A percentile compares a stretch with the other conserved stretches of the same genome.
These are phyloP conservation scores for Podotricha telesiphe DNA, from an alignment of 2,888 invertebrate genomes.

Conservation along the genomic window DNA sequence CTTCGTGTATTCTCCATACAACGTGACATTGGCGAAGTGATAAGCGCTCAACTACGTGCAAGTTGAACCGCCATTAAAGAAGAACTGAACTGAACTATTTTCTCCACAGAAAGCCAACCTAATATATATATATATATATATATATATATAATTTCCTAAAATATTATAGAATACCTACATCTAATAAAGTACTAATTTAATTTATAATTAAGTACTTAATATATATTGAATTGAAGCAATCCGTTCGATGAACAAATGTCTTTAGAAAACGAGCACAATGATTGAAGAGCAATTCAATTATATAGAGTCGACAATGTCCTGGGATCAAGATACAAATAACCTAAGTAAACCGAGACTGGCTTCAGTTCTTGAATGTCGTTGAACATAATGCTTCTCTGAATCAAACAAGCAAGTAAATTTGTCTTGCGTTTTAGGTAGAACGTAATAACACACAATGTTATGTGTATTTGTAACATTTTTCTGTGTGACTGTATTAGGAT, in stretches of 20 bases:
- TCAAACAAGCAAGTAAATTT: slow-evolving; percentile 38
- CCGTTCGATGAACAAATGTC: slow-evolving; percentile 27
- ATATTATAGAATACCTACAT: background rate
- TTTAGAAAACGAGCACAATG: slow-evolving; percentile 33
- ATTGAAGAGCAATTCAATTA: slow-evolving; percentile 49
- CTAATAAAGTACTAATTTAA: background rate
- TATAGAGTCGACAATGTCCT: slow-evolving; percentile 47
- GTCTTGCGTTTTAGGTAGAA: slow-evolving; percentile 29
- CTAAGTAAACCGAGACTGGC: slow-evolving; percentile 49
- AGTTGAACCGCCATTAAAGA: too few species aligned
- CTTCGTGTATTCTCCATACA: too few species aligned
- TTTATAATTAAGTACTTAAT: slow-evolving; percentile 18
- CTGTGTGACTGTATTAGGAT: slow-evolving; percentile 1
- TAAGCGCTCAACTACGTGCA: too few species aligned
- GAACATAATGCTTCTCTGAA: slow-evolving; percentile 32
- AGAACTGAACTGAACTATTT: too few species aligned
- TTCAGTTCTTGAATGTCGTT: slow-evolving; percentile 36
- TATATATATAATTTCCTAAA: too few species aligned
- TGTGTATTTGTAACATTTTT: background rate
- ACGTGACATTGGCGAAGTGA: too few species aligned
- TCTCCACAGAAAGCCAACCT: background rate
- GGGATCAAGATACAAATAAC: slow-evolving; percentile 49
- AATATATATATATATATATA: background rate
- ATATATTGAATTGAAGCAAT: slow-evolving; percentile 36
- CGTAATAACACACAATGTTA: slow-evolving; percentile 21